Evolutionary conservation across 2,888 invertebrate species (phyloP).

Genomic region (Andrena minutula): DNA sequence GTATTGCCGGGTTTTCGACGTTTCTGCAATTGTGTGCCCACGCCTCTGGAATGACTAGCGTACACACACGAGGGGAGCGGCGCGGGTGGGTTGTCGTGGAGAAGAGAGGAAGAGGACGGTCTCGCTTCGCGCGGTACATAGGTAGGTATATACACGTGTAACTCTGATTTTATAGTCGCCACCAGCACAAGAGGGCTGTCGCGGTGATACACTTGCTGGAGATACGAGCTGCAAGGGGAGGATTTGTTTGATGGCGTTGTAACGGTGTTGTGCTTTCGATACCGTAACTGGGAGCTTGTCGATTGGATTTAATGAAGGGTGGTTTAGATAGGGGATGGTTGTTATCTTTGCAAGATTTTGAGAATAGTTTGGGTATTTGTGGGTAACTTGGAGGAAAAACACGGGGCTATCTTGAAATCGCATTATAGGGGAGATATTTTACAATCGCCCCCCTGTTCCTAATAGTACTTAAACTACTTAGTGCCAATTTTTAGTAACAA

Average conservation of each 20-base stretch:
- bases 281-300: neutral
- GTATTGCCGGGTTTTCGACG: constrained; percentile 51
- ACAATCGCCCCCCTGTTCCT: no score
- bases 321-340: no score
- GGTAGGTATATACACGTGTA: neutral
- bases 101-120: neutral
- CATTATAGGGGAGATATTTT: no score
- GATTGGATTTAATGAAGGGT: no score
- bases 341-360: no score
- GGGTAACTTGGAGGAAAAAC: no score
- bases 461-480: no score
- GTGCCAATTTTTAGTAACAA: no score
- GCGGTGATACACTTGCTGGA: neutral
- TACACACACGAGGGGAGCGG: neutral
- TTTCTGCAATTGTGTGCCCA: constrained; percentile 14
- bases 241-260: neutral
- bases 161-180: neutral
- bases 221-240: neutral
- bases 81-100: neutral
- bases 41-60: constrained; percentile 2
- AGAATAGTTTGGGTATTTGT: no score
- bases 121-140: neutral
- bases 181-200: neutral
- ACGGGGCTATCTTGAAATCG: no score
- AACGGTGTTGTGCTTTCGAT: neutral